Evolutionary conservation across 2,113 vertebrate species (phyloP), one percentile per base, ranked within the genome.

Genomic region (Cyprinodon tularosa): DNA sequence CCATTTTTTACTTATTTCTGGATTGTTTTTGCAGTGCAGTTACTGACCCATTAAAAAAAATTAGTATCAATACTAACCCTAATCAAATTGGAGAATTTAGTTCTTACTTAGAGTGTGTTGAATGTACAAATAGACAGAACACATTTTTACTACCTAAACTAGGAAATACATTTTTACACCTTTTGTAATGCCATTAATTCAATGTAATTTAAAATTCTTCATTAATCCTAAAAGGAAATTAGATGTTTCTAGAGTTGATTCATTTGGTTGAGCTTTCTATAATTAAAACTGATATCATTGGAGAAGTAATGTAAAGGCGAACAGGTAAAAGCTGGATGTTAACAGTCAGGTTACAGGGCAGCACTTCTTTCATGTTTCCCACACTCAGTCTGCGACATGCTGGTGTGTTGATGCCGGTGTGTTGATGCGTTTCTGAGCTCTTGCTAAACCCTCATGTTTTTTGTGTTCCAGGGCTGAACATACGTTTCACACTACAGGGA

Each of bases 381-480:
- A 57, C n/a, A 29, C 29, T 29, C 53, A 73, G 74, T 76, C 83
- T 73, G 81, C 74, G 29, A 29, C 29, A 82, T 84, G 66, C 50
- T 4, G 14, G 42, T 69, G 65, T 65, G 65, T 62, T 4, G n/a
- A 82, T 84, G 66, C 50, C 6, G 14, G 42, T 69, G 65, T 65
- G 65, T 62, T 4, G n/a, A 29, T 67, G 68, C 59, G 44, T 81
- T 68, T 74, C 62, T 68, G 68, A 68, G 85, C 73, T 62, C 64
- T 73, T 17, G 66, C 75, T 65, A 71, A 84, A 76, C 70, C 61
- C 71, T 81, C 14, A 38, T 81, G 76, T 73, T 83, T 83, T 71
- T 84, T 77, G 66, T 86, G 86, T 89, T 84, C 84, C 80, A 82
- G 76, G 81, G 85, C 86, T 68, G 85, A 82, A 86, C 88, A 86